Conservation (phyloP, 2,888 invertebrate genomes). For the Shargacucullia verbasci region DNA sequence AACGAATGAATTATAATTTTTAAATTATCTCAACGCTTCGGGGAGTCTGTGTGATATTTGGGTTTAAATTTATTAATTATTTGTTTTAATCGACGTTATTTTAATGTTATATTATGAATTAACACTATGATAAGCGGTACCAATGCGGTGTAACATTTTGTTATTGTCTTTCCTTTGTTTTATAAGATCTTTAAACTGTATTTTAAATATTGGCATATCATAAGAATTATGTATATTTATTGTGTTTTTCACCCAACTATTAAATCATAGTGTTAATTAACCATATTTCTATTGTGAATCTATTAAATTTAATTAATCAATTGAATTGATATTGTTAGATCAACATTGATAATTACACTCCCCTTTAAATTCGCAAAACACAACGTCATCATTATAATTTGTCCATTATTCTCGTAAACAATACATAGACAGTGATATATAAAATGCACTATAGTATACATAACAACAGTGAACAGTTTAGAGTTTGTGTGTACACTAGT, state of each 20-base stretch:
- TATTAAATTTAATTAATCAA: slow-evolving; percentile 13
- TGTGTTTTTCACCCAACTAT: too few relatives aligned
- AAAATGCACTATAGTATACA: slow-evolving; percentile 69
- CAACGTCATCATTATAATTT: slow-evolving; percentile 67
- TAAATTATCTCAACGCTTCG: slow-evolving; percentile 57
- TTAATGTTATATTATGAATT: slow-evolving; percentile 16
- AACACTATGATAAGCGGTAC: slow-evolving; percentile 23
- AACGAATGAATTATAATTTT: slow-evolving; percentile 55
- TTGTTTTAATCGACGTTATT: slow-evolving; percentile 6
- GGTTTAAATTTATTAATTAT: slow-evolving; percentile 8
- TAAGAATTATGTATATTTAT: too few relatives aligned
- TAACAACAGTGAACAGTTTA: slow-evolving; percentile 68
- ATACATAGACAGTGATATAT: slow-evolving; percentile 65
- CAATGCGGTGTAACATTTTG: background rate
- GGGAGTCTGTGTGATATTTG: slow-evolving; percentile 43
- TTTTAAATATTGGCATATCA: background rate
- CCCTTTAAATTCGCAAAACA: slow-evolving; percentile 76
- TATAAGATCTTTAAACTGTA: background rate
- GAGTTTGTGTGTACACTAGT: slow-evolving; percentile 27
- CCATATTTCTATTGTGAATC: slow-evolving; percentile 9
- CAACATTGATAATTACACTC: slow-evolving; percentile 61
- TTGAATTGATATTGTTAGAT: slow-evolving; percentile 24
- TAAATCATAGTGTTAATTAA: slow-evolving; percentile 19
- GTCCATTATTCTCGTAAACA: slow-evolving; percentile 62
- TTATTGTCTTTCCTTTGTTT: background rate